These are phyloP conservation scores for Strigamia transsilvanica DNA, from an alignment of 2,888 invertebrate genomes.

Conservation along the genomic window DNA sequence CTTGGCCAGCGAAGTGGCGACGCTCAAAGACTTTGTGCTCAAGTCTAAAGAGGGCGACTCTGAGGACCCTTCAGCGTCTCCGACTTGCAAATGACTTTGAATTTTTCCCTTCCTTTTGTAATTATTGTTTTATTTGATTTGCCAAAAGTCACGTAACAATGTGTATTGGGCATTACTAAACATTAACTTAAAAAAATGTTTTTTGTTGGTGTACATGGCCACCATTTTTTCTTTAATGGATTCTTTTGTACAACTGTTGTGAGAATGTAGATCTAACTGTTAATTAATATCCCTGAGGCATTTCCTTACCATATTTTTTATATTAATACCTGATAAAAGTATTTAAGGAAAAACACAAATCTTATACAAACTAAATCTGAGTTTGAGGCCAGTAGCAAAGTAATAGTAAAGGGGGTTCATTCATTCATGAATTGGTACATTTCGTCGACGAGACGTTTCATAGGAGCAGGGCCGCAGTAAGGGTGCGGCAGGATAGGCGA, in stretches of 20 bases:
- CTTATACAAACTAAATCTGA: neutral
- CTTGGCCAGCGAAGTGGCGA: slow-evolving; percentile 89
- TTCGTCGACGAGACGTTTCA: too few relatives aligned
- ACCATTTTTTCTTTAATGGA: slow-evolving; percentile 36
- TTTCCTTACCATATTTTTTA: slow-evolving; percentile 9
- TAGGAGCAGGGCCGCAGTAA: too few relatives aligned
- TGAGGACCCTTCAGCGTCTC: slow-evolving; percentile 23
- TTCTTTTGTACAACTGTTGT: slow-evolving; percentile 24
- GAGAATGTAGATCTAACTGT: slow-evolving; percentile 1
- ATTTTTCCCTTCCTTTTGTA: neutral
- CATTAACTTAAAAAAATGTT: neutral
- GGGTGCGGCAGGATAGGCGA: too few relatives aligned
- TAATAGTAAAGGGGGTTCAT: neutral
- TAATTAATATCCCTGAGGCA: slow-evolving; percentile 37
- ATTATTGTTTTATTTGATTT: neutral
- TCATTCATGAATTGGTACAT: too few relatives aligned
- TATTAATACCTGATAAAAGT: slow-evolving; percentile 35
- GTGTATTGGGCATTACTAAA: slow-evolving; percentile 42
- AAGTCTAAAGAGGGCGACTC: slow-evolving; percentile 52
- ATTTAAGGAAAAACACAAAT: slow-evolving; percentile 9
- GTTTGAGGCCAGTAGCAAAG: slow-evolving; percentile 36
- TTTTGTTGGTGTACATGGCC: slow-evolving; percentile 23
- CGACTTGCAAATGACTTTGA: slow-evolving; percentile 3
- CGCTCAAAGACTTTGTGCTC: slow-evolving; percentile 72
- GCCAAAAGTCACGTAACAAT: slow-evolving; percentile 45